Base-by-base conservation (phyloP, 2,888 invertebrate species). In the Drosophila pegasa region DNA sequence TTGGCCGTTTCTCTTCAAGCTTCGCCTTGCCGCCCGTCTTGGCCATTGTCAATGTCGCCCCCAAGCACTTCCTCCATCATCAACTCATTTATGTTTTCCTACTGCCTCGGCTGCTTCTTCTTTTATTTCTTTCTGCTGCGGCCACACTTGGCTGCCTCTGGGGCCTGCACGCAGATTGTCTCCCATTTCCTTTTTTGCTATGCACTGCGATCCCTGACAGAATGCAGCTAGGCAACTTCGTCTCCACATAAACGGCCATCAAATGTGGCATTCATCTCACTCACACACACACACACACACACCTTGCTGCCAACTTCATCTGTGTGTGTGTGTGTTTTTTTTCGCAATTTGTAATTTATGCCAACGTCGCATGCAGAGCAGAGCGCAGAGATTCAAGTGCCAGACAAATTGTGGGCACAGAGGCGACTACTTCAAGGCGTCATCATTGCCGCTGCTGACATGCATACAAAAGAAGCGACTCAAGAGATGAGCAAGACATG, bases 31-130 rank as follows among this genome's bases (percentile, higher is more conserved):
- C 41, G 61, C 62, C 54, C 47, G 58, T 58, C 55, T 58, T 65
- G 70, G 59, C 72, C 84, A 87, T 86, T 87, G 84, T 82, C 87
- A 88, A 87, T 89, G 89, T 86, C 87, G 82, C 72, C 83, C 77
- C 80, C 71, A 73, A 85, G 83, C 66, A 80, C 66, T 76, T 78
- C 76, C 83, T 79, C 51, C 64, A 69, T 79, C 85, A 76, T 72
- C 84, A 78, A 74, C 75, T 69, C 85, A 64, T 79, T 82, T 78
- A 64, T 78, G 64, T 43, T 64, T 51, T 50, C 38, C 37, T 45
- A 31, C 37, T 43, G 27, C 55, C 45, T 20, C 18, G 25, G 25
- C 25, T 25, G 5, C 48, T 51, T 6, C 6, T 16, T 16, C 3
- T 20, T 33, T 9, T 14, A 51, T 55, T 59, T 37, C 33, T 58